Percentiles rank a stretch among this genome's conserved stretches.
Conservation (phyloP, 2,113 vertebrate genomes). For the Larimichthys crocea region DNA sequence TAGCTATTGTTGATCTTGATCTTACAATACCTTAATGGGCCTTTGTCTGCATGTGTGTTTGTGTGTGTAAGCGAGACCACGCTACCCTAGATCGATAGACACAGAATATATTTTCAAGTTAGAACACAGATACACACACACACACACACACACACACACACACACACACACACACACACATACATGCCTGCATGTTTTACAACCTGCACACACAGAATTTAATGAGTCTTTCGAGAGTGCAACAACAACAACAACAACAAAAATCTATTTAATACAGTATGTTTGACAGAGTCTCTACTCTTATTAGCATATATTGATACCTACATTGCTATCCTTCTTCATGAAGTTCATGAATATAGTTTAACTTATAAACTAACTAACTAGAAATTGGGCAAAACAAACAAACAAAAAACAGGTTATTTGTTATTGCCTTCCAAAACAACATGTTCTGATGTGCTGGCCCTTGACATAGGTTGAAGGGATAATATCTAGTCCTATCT, state of each 20-base stretch:
- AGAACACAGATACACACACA: background rate
- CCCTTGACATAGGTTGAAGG: background rate
- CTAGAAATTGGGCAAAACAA: too few relatives aligned
- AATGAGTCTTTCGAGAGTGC: constrained; percentile 2
- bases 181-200: background rate
- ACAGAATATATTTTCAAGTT: background rate
- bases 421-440: background rate
- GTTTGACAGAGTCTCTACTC: background rate
- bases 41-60: background rate
- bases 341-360: background rate
- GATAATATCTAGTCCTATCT: too few relatives aligned
- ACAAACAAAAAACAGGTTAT: background rate
- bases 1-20: background rate
- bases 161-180: background rate
- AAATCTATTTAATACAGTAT: background rate
- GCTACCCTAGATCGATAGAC: background rate
- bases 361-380: background rate
- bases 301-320: background rate
- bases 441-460: background rate
- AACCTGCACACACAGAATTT: background rate
- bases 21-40: background rate
- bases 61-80: background rate
- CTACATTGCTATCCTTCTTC: background rate
- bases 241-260: background rate
- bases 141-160: background rate